These are phyloP conservation scores for Rotaria magnacalcarata DNA, from an alignment of 2,888 invertebrate genomes.

Conservation along the genomic window DNA sequence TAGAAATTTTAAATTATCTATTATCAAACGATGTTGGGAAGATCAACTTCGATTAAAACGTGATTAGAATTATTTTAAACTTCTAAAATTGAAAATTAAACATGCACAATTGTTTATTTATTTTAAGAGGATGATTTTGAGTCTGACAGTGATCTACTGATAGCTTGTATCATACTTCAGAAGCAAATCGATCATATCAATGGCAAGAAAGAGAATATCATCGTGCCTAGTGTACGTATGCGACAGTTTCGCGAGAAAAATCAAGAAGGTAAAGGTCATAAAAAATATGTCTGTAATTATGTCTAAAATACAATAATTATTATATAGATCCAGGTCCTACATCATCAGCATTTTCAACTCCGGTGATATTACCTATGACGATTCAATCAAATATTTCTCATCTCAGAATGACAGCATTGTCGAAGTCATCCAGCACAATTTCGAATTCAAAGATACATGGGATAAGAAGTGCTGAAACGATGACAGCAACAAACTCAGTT, in stretches of 20 bases:
- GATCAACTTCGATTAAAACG: slow-evolving; percentile 30
- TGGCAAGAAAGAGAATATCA: slow-evolving; percentile 21
- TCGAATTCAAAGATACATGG: too few species aligned
- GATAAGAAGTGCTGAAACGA: neutral
- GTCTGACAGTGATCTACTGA: neutral
- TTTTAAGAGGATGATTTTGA: neutral
- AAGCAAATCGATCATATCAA: neutral
- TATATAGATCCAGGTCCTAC: too few species aligned
- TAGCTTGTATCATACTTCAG: slow-evolving; percentile 2
- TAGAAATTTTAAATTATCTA: slow-evolving; percentile 10
- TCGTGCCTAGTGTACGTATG: neutral
- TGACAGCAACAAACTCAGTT: neutral
- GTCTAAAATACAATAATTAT: neutral
- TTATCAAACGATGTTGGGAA: slow-evolving; percentile 22
- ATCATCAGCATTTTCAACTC: too few species aligned
- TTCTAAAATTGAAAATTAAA: too few species aligned
- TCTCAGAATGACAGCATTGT: too few species aligned
- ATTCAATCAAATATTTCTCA: too few species aligned
- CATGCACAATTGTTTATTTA: neutral
- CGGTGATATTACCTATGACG: too few species aligned
- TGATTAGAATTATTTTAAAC: neutral
- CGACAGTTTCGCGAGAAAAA: neutral
- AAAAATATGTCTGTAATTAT: neutral
- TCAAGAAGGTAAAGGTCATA: neutral
- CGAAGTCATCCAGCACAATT: too few species aligned